Evolutionary conservation across 2,888 invertebrate species (phyloP), one percentile per base, ranked within the genome.

Genomic region (Invenusta paracnida): DNA sequence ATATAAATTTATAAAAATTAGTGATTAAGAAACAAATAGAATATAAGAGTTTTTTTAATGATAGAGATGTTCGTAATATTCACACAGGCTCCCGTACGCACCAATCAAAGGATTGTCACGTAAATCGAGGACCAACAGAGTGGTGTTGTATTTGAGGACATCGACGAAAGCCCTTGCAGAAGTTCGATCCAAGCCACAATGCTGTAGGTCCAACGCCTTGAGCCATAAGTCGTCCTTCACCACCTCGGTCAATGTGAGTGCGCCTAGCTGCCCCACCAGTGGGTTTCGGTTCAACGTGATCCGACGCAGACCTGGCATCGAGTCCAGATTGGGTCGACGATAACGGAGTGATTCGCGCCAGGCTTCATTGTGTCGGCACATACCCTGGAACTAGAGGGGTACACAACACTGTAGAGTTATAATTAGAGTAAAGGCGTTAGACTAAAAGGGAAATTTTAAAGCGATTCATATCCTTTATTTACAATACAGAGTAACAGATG

Each of bases 141-240:
- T 90, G 0, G 91, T 90, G 88, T 91, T 91, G 87, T 90, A 91
- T 83, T 90, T 90, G 1, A 91, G 89, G 0, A 90, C 90, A 30
- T 91, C 90, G 67, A 91, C 88, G 25, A 91, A 87, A 2, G 89
- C 88, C 82, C 89, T 89, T n/a, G 90, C 91, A 0, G 91, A 91
- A 1, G 86, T 85, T 0, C 89, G 89, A n/a, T 89, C 89, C 5
- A 91, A 88, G 0, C 91, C 91, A 88, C 91, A 91, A 1, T 89
- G 89, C 86, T 91, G 91, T 86, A 91, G 86, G 87, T 91, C 91
- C 11, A 91, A 81, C 90, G 91, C 91, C 90, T 91, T 91, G 0
- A 91, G 88, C 91, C 91, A 91, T 5, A 91, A 89, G 86, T 91
- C 91, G 88, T 91, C 91, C 83, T 91, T 91, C 25, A 91, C 88